Evolutionary conservation across 2,113 vertebrate species (phyloP).

Genomic region (Tychaedon coryphoeus): DNA sequence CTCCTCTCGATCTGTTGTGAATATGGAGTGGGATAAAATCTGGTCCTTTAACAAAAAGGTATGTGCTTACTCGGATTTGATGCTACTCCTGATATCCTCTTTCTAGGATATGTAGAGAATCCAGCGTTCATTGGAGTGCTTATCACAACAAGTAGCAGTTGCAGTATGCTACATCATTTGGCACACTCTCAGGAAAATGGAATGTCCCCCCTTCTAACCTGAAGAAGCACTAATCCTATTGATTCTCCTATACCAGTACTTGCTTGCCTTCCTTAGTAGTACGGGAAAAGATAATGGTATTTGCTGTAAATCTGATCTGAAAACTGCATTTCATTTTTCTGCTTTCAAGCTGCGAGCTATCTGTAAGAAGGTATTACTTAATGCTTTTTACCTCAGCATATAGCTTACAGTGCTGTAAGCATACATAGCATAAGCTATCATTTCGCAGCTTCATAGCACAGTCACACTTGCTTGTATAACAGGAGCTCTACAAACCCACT

Average conservation of each 20-base stretch:
- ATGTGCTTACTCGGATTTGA: background rate
- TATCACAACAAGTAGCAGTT: slow-evolving; percentile 38
- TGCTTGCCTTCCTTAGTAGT: slow-evolving; percentile 53
- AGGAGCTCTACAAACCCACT: slow-evolving; percentile 58
- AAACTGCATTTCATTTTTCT: slow-evolving; percentile 98
- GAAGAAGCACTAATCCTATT: slow-evolving; percentile 36
- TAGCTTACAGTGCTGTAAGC: slow-evolving; percentile 74
- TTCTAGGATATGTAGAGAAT: background rate
- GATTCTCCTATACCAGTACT: slow-evolving; percentile 38
- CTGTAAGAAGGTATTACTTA: slow-evolving; percentile 98
- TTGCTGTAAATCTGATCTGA: slow-evolving; percentile 81
- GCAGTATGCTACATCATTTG: slow-evolving; percentile 51
- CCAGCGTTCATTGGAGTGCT: slow-evolving; percentile 44
- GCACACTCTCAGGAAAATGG: slow-evolving; percentile 77
- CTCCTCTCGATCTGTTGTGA: slow-evolving; percentile 94
- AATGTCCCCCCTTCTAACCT: slow-evolving; percentile 65
- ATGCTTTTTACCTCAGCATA: slow-evolving; percentile 76
- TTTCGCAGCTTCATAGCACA: slow-evolving; percentile 71
- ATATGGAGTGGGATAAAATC: slow-evolving; percentile 99
- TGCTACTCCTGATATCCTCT: background rate
- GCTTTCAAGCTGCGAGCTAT: slow-evolving; percentile 99
- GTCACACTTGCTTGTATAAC: slow-evolving; percentile 68
- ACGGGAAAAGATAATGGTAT: slow-evolving; percentile 32
- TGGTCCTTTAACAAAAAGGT: slow-evolving; percentile 99
- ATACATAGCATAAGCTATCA: slow-evolving; percentile 57